Conservation (phyloP, 2,888 invertebrate species). For the Dolichopus griseipennis region DNA sequence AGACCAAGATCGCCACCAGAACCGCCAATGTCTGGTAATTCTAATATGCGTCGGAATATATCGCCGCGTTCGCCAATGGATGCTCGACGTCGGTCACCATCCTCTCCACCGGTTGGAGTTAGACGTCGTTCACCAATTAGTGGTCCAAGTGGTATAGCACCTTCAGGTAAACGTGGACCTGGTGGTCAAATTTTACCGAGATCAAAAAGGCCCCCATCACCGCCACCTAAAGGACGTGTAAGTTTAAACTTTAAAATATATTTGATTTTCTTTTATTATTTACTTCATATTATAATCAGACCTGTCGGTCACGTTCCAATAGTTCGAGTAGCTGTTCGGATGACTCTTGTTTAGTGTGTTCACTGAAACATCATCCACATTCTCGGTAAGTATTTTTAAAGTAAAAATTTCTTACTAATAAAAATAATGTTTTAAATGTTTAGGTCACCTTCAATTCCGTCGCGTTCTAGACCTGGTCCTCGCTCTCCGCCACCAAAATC, state of each 20-base stretch:
- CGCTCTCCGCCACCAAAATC: slow-evolving; percentile 40
- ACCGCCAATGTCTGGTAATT: slow-evolving; percentile 24
- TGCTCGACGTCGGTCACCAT: slow-evolving; percentile 26
- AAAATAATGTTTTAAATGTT: neutral
- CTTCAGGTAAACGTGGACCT: slow-evolving; percentile 26
- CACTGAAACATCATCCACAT: slow-evolving; percentile 49
- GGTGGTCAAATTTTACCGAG: slow-evolving; percentile 37
- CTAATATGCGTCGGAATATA: slow-evolving; percentile 33
- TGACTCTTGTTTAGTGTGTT: slow-evolving; percentile 76
- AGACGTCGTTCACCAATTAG: slow-evolving; percentile 37
- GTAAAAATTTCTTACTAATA: neutral
- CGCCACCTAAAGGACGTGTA: slow-evolving; percentile 40
- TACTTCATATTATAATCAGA: slow-evolving; percentile 13
- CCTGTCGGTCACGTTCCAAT: slow-evolving; percentile 57
- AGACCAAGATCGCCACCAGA: slow-evolving; percentile 41
- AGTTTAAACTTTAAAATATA: neutral
- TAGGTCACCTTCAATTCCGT: slow-evolving; percentile 52
- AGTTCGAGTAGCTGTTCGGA: slow-evolving; percentile 78
- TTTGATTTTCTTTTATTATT: slow-evolving; percentile 1
- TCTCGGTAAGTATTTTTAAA: slow-evolving; percentile 34
- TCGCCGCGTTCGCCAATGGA: slow-evolving; percentile 32
- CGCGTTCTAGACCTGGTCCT: slow-evolving; percentile 43
- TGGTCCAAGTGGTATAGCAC: slow-evolving; percentile 29
- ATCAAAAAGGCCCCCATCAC: slow-evolving; percentile 43
- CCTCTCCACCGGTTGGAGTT: slow-evolving; percentile 31